phyloP scores from a whole-genome alignment of 1,140 invertebrate species.

The Planococcus citri region DNA sequence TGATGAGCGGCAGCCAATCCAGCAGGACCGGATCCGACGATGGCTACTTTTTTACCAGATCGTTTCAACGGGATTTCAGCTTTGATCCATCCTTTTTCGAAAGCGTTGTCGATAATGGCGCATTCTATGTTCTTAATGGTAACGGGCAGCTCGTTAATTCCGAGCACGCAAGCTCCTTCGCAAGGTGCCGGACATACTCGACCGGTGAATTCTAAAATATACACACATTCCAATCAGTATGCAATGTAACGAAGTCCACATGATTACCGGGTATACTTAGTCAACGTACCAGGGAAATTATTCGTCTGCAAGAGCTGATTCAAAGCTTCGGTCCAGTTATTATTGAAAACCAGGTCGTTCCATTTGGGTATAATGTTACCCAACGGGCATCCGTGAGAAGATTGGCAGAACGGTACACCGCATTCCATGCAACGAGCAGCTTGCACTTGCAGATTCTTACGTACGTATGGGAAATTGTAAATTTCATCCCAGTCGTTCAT shows the following conservation, averaged over 20 bases:
- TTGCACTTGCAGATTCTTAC: constrained; percentile 77
- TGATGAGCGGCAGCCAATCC: constrained; percentile 95
- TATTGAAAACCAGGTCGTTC: constrained; percentile 91
- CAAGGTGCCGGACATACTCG: constrained; percentile 97
- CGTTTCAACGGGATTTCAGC: constrained; percentile 58
- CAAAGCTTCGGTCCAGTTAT: constrained; percentile 94
- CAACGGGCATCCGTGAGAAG: constrained; percentile 89
- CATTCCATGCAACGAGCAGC: constrained; percentile 99
- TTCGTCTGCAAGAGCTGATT: constrained; percentile 93
- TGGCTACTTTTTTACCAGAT: constrained; percentile 75
- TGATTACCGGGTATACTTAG: no score
- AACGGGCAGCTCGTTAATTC: constrained; percentile 89
- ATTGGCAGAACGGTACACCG: constrained; percentile 98
- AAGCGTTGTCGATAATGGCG: constrained; percentile 96
- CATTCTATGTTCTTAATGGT: constrained; percentile 99
- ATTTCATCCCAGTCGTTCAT: constrained; percentile 95
- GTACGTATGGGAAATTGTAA: constrained; percentile 73
- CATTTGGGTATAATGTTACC: constrained; percentile 99
- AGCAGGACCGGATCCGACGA: constrained; percentile 92
- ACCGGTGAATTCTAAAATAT: constrained; percentile 93
- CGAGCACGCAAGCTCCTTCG: constrained; percentile 94
- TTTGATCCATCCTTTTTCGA: constrained; percentile 89
- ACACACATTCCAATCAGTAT: no score
- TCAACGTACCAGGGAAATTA: constrained; percentile 80
- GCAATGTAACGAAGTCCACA: no score